Evolutionary conservation across 2,113 vertebrate species (phyloP).

Genomic region (Malaclemys terrapin): DNA sequence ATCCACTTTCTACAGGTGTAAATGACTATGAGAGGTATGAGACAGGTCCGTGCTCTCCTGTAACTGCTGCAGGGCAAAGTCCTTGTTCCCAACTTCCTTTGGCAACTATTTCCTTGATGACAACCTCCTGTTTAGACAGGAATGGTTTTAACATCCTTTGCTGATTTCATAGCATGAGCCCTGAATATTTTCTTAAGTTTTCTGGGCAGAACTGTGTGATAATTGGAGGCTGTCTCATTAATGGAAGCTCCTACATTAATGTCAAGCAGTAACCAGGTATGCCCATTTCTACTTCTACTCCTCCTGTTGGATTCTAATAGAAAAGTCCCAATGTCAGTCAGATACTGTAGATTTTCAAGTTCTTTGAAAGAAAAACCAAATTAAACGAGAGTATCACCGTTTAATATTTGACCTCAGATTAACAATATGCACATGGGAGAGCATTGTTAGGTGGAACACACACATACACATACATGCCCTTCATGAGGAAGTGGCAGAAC

Average conservation of each 20-base stretch:
- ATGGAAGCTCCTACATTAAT: not conserved
- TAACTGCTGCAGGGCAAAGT: not conserved
- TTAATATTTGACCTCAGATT: not conserved
- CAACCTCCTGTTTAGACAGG: not conserved
- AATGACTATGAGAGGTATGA: not conserved
- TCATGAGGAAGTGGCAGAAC: not conserved
- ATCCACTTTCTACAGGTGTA: not conserved
- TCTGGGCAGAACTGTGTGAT: slow-evolving; percentile 2
- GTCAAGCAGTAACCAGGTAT: not conserved
- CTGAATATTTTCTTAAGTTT: not conserved
- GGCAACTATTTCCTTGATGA: not conserved
- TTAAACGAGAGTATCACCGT: not conserved
- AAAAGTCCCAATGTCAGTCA: not conserved
- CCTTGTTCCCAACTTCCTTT: not conserved
- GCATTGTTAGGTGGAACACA: not conserved
- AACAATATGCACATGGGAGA: not conserved
- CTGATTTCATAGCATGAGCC: not conserved
- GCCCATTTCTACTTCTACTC: not conserved
- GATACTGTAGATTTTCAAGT: not conserved
- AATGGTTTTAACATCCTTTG: not conserved
- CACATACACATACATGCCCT: not conserved
- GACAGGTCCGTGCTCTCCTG: not conserved
- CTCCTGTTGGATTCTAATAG: not conserved
- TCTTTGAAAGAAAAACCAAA: not conserved
- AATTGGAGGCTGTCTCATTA: not conserved